Evolutionary conservation across 2,888 invertebrate species (phyloP), one percentile per base, ranked within the genome.

Genomic region (Caenorhabditis panamensis): DNA sequence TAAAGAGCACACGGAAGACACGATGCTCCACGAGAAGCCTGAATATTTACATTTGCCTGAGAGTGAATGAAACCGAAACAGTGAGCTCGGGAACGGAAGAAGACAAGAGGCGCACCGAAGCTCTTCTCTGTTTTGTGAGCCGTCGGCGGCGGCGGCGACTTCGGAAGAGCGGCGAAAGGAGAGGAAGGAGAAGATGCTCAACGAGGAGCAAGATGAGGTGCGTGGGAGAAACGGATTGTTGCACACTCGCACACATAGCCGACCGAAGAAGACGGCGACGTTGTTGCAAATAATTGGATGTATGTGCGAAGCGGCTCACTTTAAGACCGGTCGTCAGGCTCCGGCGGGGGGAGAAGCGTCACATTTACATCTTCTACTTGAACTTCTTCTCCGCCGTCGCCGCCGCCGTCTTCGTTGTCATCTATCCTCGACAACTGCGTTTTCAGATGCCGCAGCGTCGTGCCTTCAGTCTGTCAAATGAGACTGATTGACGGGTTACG

Each of bases 261-360:
- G 72, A 72, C 54, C 72, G 72, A 56, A 72, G 64, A 64, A 64
- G 49, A 13, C 22, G 51, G 28, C 26, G 61, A 24, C 63, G 41
- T 49, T 56, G 72, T 64, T 72, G 72, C 72, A 72, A 72, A 58
- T 66, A 64, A 73, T 73, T 73, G 73, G 73, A 73, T 66, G 64
- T 73, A 73, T 73, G 64, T 73, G 73, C 41, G 62, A 68, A 68
- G 68, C 54, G 58, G 68, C 62, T 44, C 71, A 37, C 53, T 49
- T 49, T 6, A 49, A 69, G 44, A 72, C 72, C 72, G 72, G 72
- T 64, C 64, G 58, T 71, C 73, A 41, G 28, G 18, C 16, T 16
- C 49, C 47, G 54, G 28, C 49, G 20, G 49, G 31, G 58, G 64
- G 58, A 13, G 41, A 9, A 49, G 73, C 73, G 59, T 73, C 73